A percentile compares a stretch with the other conserved stretches of the same genome.
Conservation (phyloP, 2,113 vertebrate genomes). For the Melospiza melodia region DNA sequence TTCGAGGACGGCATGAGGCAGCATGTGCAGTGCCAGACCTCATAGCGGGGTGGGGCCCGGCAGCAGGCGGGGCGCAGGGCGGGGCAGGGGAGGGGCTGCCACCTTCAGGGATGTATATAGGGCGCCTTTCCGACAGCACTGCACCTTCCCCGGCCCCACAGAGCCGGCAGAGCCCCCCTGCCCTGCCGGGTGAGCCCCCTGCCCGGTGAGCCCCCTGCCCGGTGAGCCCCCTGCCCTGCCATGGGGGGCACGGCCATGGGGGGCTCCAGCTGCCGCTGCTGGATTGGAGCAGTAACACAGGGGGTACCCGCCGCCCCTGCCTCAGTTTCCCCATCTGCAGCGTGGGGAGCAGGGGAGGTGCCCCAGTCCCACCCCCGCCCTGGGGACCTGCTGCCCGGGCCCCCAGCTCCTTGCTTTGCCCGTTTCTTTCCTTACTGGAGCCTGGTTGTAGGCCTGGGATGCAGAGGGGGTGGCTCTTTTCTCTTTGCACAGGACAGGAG, state of each 20-base stretch:
- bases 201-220: too few relatives aligned
- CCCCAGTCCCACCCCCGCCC: background rate
- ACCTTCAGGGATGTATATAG: conserved; percentile 45
- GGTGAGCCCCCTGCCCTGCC: background rate
- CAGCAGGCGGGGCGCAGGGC: too few relatives aligned
- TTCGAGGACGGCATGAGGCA: background rate
- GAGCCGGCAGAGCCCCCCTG: background rate
- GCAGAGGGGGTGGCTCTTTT: background rate
- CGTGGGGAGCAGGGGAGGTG: background rate
- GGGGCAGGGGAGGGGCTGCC: background rate
- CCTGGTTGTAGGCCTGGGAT: background rate
- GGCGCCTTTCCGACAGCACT: background rate
- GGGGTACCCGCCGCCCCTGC: background rate
- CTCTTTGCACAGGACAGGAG: conserved; percentile 40
- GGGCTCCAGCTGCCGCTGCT: background rate
- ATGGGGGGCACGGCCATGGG: too few relatives aligned
- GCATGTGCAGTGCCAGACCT: conserved; percentile 65
- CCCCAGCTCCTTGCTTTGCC: background rate
- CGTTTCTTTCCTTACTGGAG: conserved; percentile 1
- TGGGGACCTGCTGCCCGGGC: background rate
- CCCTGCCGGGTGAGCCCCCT: background rate
- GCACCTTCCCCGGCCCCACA: background rate
- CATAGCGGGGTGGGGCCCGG: background rate
- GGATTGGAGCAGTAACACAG: background rate
- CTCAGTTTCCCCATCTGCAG: background rate